Conservation (phyloP, 2,797 vertebrate species). For the Pangasius mekongensis region DNA sequence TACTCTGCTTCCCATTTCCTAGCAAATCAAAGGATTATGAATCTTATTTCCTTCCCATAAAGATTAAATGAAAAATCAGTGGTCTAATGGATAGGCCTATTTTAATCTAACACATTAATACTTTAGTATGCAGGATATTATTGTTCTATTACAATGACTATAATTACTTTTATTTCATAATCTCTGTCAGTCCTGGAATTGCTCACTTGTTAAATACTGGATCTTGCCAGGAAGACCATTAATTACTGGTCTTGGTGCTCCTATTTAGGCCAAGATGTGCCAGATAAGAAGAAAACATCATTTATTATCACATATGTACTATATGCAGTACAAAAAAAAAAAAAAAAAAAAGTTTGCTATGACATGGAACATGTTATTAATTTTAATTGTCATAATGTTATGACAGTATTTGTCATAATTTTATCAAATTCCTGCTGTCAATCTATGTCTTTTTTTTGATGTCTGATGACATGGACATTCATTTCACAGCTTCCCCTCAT, state of each 20-base stretch:
- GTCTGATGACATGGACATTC: neutral
- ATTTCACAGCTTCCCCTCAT: neutral
- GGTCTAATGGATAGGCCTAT: conserved; percentile 84
- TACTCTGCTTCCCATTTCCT: conserved; percentile 79
- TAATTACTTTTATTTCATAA: conserved; percentile 88
- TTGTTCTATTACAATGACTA: conserved; percentile 85
- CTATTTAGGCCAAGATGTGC: conserved; percentile 31
- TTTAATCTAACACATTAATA: conserved; percentile 85
- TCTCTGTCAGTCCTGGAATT: conserved; percentile 82
- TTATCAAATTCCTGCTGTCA: neutral
- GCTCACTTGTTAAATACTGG: conserved; percentile 75
- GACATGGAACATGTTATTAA: neutral
- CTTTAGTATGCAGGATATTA: conserved; percentile 87
- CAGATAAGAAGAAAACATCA: neutral
- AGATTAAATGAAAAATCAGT: conserved; percentile 83
- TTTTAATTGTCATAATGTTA: neutral
- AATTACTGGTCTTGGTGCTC: conserved; percentile 59
- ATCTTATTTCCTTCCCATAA: conserved; percentile 81
- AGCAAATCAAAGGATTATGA: conserved; percentile 80
- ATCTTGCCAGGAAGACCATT: conserved; percentile 69
- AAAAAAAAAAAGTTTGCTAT: neutral
- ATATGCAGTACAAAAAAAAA: neutral
- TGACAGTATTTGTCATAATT: neutral
- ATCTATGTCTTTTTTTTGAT: neutral
- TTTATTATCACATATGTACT: neutral